Evolutionary conservation across 2,888 invertebrate species (phyloP).

Genomic region (Parnassius smintheus): DNA sequence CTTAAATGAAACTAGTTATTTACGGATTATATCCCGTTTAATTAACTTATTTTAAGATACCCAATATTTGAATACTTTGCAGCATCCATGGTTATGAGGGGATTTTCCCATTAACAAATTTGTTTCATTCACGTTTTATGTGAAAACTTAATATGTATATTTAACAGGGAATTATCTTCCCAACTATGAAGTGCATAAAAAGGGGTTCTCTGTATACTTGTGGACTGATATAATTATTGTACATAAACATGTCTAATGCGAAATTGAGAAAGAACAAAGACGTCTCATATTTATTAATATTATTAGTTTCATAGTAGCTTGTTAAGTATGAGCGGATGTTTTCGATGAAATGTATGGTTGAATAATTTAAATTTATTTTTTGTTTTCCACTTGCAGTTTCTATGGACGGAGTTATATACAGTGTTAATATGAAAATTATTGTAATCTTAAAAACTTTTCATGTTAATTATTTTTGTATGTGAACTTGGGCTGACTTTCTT

Average conservation of each 20-base stretch:
- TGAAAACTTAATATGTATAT: no score
- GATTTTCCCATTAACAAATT: no score
- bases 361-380: slow-evolving; percentile 49
- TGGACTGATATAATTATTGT: slow-evolving; percentile 74
- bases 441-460: slow-evolving; percentile 49
- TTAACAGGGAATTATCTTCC: no score
- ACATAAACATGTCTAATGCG: slow-evolving; percentile 62
- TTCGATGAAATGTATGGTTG: slow-evolving; percentile 59
- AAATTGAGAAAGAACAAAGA: slow-evolving; percentile 71
- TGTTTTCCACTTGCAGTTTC: slow-evolving; percentile 28
- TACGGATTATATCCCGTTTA: no score
- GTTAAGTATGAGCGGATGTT: slow-evolving; percentile 60
- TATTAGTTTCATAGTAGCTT: slow-evolving; percentile 54
- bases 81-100: no score
- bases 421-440: slow-evolving; percentile 43
- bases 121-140: no score
- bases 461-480: slow-evolving; percentile 48
- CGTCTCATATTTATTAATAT: slow-evolving; percentile 73
- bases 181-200: not conserved
- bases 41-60: no score
- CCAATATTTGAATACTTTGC: no score
- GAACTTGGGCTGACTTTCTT: slow-evolving; percentile 8
- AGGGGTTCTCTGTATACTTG: slow-evolving; percentile 48
- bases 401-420: slow-evolving; percentile 44
- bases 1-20: no score